Evolutionary conservation across 2,113 vertebrate species (phyloP), one percentile per base, ranked within the genome.

Genomic region (Fulica atra): DNA sequence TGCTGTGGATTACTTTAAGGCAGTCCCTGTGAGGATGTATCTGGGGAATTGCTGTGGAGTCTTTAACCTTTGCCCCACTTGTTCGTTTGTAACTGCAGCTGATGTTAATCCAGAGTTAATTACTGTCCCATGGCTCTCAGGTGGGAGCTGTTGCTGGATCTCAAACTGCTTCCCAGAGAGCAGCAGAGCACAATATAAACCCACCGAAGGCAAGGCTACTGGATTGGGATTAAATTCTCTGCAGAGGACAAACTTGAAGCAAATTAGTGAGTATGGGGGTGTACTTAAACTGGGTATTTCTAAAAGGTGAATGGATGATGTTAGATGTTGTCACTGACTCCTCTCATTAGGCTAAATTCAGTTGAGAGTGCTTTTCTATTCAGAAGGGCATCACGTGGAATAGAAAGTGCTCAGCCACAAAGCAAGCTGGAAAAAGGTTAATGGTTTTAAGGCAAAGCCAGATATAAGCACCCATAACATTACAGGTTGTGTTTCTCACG

Each of bases 401-500:
- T 12, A 71, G 76, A 71, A 94, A 95, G 66, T 60, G 60, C 69
- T 93, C 80, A 74, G 82, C 51, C 66, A 74, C 35, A 81, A 70
- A 79, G 42, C 21, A 25, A 56, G 48, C 76, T 74, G 18, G 83
- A 16, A 77, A 94, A 60, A 90, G 48, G 64, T 81, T 78, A 94
- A 86, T 88, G 68, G 40, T 81, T 88, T 92, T 57, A 60, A 71
- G 69, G 42, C 48, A 48, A 53, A 83, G 61, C 56, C 68, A 53
- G 44, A 16, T 86, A 36, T 57, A 61, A 83, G 73, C 33, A 31
- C 40, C 5, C 13, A 14, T 76, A 61, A 71, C 11, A 16, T 90
- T 84, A 77, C 12, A 63, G 8, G 56, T 51, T 29, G 38, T 74
- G 80, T 59, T 57, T 68, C 40, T 95, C n/a, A 38, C 7, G 17